These are phyloP conservation scores for Drosophila fungiperda DNA, from an alignment of 2,888 invertebrate genomes.

Conservation along the genomic window DNA sequence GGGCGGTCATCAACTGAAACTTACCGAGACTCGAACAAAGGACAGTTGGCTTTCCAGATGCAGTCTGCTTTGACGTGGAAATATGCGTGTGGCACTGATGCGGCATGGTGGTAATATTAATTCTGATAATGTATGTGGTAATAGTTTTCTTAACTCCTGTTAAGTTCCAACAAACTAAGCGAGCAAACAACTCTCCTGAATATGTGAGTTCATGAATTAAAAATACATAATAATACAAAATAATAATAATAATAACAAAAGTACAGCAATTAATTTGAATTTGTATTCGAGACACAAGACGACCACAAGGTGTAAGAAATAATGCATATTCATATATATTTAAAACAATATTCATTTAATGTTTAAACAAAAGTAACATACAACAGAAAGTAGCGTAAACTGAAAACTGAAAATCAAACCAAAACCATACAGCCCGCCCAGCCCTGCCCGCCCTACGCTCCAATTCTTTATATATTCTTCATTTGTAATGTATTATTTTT, in stretches of 20 bases:
- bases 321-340: conserved; percentile 64
- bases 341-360: conserved; percentile 61
- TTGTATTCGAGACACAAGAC: conserved; percentile 53
- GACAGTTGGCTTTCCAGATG: conserved; percentile 95
- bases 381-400: conserved; percentile 32
- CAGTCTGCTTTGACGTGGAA: conserved; percentile 93
- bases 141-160: conserved; percentile 83
- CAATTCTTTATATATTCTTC: conserved; percentile 5
- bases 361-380: conserved; percentile 49
- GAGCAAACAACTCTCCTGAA: conserved; percentile 46
- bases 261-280: conserved; percentile 57
- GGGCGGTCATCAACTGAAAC: conserved; percentile 92
- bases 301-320: conserved; percentile 52
- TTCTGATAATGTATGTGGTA: conserved; percentile 77
- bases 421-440: conserved; percentile 26
- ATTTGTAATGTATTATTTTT: conserved; percentile 39
- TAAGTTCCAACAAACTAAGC: conserved; percentile 64
- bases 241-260: conserved; percentile 43
- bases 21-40: conserved; percentile 92
- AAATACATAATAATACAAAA: conserved; percentile 49
- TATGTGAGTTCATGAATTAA: conserved; percentile 58
- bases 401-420: conserved; percentile 12
- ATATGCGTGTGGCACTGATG: conserved; percentile 71
- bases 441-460: conserved; percentile 10
- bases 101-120: conserved; percentile 78